These are phyloP conservation scores for Pleuronectes platessa DNA, from an alignment of 2,113 vertebrate genomes.

Conservation along the genomic window DNA sequence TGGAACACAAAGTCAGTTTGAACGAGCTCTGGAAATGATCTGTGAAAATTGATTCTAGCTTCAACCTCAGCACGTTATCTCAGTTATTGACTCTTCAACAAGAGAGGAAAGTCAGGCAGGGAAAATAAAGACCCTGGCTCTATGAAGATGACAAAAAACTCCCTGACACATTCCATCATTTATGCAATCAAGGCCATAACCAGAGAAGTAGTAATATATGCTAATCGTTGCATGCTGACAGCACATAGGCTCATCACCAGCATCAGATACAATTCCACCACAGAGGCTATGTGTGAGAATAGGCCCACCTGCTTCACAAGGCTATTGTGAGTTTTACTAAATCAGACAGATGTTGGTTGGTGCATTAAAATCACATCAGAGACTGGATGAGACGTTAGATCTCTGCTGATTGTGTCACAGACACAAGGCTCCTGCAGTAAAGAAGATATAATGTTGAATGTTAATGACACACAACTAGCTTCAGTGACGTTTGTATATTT, in stretches of 20 bases:
- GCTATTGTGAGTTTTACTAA: not conserved
- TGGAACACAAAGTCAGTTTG: not conserved
- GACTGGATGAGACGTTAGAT: too few species aligned
- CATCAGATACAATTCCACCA: conserved; percentile 19
- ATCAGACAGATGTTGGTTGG: too few species aligned
- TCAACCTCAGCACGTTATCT: not conserved
- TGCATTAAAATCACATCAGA: too few species aligned
- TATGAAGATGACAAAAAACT: conserved; percentile 9
- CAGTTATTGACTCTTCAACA: not conserved
- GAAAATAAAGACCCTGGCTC: not conserved
- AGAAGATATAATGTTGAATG: too few species aligned
- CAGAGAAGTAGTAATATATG: conserved; percentile 19
- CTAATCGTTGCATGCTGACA: conserved; percentile 4
- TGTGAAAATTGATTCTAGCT: not conserved
- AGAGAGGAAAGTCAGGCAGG: not conserved
- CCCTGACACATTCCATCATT: not conserved
- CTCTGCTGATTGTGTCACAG: too few species aligned
- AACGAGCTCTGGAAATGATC: not conserved
- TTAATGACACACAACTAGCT: not conserved
- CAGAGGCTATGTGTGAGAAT: conserved; percentile 1
- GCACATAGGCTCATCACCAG: not conserved
- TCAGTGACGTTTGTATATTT: not conserved
- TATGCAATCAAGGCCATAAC: not conserved
- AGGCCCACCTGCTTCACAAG: not conserved
- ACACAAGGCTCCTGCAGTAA: too few species aligned